Conservation (phyloP, 2,797 vertebrate genomes). For the Enteromius mattozi region DNA sequence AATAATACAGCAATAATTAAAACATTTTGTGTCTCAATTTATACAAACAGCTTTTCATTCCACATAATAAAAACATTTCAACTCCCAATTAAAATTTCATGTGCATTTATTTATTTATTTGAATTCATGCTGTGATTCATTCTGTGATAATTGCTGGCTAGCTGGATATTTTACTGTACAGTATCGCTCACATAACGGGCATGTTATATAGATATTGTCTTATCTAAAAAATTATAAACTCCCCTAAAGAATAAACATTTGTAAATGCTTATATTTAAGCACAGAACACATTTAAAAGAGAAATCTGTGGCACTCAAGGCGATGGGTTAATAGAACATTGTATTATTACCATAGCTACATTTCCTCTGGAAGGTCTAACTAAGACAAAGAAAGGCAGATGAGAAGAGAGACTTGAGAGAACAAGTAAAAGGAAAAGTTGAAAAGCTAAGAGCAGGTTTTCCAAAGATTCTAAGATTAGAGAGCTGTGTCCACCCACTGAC, state of each 20-base stretch:
- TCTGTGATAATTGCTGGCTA: not conserved
- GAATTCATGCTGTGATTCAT: not conserved
- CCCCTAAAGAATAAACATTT: not conserved
- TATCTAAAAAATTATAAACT: not conserved
- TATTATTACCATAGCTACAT: not conserved
- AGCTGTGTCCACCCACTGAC: constrained; percentile 31
- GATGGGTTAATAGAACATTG: not conserved
- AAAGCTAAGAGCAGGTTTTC: constrained; percentile 22
- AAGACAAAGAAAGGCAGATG: not conserved
- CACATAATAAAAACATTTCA: not conserved
- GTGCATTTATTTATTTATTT: not conserved
- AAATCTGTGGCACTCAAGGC: not conserved
- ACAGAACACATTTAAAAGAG: not conserved
- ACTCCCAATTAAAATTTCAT: not conserved
- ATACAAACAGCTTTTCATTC: not conserved
- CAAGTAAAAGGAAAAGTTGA: constrained; percentile 8
- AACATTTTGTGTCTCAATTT: not conserved
- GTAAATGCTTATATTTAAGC: not conserved
- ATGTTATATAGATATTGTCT: not conserved
- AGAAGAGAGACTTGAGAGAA: not conserved
- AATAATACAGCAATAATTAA: not conserved
- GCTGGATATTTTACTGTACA: not conserved
- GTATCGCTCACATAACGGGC: not conserved
- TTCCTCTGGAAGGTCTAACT: constrained; percentile 35
- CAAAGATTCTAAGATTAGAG: constrained; percentile 28